phyloP scores from a whole-genome alignment of 2,888 invertebrate species.

The Xanthostigma xanthostigma region DNA sequence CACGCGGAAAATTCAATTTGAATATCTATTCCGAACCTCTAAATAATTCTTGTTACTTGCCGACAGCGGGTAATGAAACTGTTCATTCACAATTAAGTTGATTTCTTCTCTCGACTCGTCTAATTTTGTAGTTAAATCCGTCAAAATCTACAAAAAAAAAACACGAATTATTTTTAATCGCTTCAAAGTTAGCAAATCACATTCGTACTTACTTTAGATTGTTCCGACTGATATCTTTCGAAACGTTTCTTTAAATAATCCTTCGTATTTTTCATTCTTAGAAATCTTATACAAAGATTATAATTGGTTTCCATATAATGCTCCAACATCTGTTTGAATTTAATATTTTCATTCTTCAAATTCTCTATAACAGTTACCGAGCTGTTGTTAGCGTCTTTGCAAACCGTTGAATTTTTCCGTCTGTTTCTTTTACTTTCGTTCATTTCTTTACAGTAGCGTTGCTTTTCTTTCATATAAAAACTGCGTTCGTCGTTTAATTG shows the following conservation, averaged over 20 bases:
- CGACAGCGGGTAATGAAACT: conserved; percentile 21
- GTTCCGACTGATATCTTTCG: conserved; percentile 20
- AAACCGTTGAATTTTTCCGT: conserved; percentile 17
- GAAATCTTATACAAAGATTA: conserved; percentile 29
- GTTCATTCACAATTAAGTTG: conserved; percentile 20
- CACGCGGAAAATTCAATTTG: not conserved
- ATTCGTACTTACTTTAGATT: conserved; percentile 18
- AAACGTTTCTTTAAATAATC: conserved; percentile 22
- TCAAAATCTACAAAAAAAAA: conserved; percentile 18
- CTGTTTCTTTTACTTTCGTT: conserved; percentile 25
- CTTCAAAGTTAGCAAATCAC: not conserved
- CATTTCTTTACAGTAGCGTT: conserved; percentile 34
- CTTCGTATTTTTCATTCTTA: conserved; percentile 29
- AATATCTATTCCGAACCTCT: conserved; percentile 18
- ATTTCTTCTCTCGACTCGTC: conserved; percentile 21
- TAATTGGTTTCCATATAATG: conserved; percentile 29
- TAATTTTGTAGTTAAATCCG: conserved; percentile 22
- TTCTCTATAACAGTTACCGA: conserved; percentile 20
- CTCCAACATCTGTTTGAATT: conserved; percentile 24
- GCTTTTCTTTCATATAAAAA: conserved; percentile 38
- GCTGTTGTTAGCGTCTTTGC: conserved; percentile 16
- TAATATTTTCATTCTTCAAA: conserved; percentile 23
- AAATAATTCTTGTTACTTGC: conserved; percentile 28
- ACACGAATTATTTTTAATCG: not conserved
- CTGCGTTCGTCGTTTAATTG: conserved; percentile 38